Base-by-base conservation (phyloP, 2,888 invertebrate species). In the Eristalis pertinax region DNA sequence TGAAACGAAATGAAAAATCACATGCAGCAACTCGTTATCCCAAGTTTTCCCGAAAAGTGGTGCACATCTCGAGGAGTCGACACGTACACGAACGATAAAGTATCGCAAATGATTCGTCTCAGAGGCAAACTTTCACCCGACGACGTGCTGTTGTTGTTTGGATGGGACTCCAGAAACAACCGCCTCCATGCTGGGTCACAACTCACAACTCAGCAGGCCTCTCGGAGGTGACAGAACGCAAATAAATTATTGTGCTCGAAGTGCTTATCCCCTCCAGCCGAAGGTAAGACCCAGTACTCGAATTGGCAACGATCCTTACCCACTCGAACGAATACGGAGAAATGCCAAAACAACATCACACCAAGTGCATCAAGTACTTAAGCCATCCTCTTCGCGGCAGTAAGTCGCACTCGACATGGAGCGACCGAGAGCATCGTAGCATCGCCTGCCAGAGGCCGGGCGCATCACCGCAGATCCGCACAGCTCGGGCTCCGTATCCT, bases 401-500 rank as follows among this genome's bases (percentile, higher is more conserved):
- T 65, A 64, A 70, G 70, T 63, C 35, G 74, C 64, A 56, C 63
- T 78, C 63, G 24, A 35, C 50, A 5, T 50, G 50, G 15, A 60
- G 10, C 32, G 32, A 26, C 60, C 4, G 15, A 15, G 60, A 22
- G 60, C 24, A n/a, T n/a, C n/a, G 60, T 22, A 24, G 60, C 35
- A 35, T 35, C 35, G 13, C 11, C 13, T 26, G 26, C 15, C 24
- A 38, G 64, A 22, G n/a, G 50, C 50, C 74, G 82, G 69, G 83
- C 78, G 78, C 56, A 78, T 72, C 82, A 82, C 86, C 82, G 50
- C 81, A 77, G 50, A 64, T 76, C 76, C 72, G 60, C 73, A 43
- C 67, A 64, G 50, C 35, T 35, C 64, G 63, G 13, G n/a, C 69
- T 79, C 32, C 69, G 63, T 73, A 90, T 90, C 90, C 89, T 89